Base-by-base conservation (phyloP, 2,888 invertebrate genomes). In the Diadromus collaris region DNA sequence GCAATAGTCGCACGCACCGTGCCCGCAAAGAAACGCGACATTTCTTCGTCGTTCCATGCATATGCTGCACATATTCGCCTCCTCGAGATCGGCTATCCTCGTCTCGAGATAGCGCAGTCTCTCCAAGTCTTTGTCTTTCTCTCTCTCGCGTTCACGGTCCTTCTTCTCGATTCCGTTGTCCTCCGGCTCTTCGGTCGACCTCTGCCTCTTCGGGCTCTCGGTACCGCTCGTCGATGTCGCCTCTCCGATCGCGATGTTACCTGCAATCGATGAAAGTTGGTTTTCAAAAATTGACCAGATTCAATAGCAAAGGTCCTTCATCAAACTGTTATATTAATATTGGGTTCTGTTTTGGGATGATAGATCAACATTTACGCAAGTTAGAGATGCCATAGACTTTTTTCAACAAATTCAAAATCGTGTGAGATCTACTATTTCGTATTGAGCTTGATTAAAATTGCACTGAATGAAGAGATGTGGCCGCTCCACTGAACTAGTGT, bases 11-110 rank as follows among this genome's bases (percentile, higher is more conserved):
- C 97, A 97, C 16, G 97, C 95, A 27, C 95, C 95, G 87, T 97
- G 97, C 1, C 97, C 97, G 87, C 97, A 97, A n/a, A 97, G 92
- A 89, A 97, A 97, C 27, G 95, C 97, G 24, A 97, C 95, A 87
- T 96, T 96, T 46, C 95, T 92, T 78, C 94, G 93, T 44, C 96
- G 92, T 87, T 97, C 97, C 97, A 97, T 96, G 89, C 97, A 97
- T 84, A 97, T 97, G 72, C 95, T 95, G 88, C 97, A 97, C 88
- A 95, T 94, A 86, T 96, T 95, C 21, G 96, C 95, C 87, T 97
- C 97, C 89, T 97, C 97, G 83, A 97, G 95, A 91, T 97, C 97
- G 56, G 95, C 95, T 78, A 97, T 95, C 91, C 96, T 95, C 83
- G 94, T 94, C 89, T 96, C 96, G 71, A 96, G 91, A 86, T 94